Percentiles rank a stretch among this genome's conserved stretches.
Conservation (phyloP, 2,113 vertebrate genomes). For the Trichechus manatus region DNA sequence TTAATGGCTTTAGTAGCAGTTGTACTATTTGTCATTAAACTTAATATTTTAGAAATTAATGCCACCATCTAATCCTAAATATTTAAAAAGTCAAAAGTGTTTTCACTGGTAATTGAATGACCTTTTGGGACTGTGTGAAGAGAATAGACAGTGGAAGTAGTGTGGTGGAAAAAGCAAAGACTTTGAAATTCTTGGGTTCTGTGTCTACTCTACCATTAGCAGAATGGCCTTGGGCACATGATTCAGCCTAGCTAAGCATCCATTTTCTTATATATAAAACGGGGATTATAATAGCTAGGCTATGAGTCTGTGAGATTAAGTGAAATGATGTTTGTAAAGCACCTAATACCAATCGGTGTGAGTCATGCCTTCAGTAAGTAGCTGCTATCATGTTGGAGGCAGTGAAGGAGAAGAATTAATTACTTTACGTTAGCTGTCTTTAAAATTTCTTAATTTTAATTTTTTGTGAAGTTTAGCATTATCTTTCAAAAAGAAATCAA, state of each 20-base stretch:
- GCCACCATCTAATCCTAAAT: background rate
- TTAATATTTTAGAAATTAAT: background rate
- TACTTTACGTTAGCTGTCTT: background rate
- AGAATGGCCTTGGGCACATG: background rate
- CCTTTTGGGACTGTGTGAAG: background rate
- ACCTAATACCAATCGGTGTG: background rate
- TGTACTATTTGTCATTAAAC: background rate
- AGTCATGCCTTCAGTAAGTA: background rate
- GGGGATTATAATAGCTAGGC: background rate
- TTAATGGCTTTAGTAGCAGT: background rate
- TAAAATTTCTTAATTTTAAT: background rate
- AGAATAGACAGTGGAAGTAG: background rate
- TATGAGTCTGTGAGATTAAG: background rate
- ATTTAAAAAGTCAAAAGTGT: background rate
- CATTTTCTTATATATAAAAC: background rate
- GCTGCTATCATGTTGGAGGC: background rate
- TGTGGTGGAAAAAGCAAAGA: background rate
- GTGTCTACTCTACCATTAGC: background rate
- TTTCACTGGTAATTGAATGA: background rate
- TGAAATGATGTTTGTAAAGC: background rate
- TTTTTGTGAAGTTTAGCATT: background rate
- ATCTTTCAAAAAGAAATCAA: slow-evolving; percentile 29
- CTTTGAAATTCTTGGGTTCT: background rate
- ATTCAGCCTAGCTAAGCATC: background rate
- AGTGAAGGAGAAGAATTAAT: background rate